A percentile compares a stretch with the other conserved stretches of the same genome.
Conservation (phyloP, 2,888 invertebrate species). For the Cataglyphis rosenhaueri region DNA sequence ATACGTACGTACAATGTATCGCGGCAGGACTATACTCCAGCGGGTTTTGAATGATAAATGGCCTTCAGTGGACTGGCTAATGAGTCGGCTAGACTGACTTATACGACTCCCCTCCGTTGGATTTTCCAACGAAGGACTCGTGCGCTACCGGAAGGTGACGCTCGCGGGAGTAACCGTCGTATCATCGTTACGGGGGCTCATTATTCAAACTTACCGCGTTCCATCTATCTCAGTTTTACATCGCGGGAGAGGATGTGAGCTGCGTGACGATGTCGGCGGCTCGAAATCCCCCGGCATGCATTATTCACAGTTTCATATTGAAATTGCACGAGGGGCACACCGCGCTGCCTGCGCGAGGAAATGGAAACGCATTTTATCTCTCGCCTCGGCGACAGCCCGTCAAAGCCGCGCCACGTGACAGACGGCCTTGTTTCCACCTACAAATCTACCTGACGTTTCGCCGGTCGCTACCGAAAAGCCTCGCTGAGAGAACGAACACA, state of each 20-base stretch:
- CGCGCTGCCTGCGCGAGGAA: constrained; percentile 68
- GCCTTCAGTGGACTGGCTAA: constrained; percentile 72
- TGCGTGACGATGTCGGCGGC: constrained; percentile 78
- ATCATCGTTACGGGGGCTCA: constrained; percentile 80
- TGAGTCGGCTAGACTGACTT: constrained; percentile 72
- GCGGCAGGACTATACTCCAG: constrained; percentile 49
- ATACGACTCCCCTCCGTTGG: constrained; percentile 56
- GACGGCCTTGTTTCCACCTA: constrained; percentile 58
- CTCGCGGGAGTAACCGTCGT: constrained; percentile 71
- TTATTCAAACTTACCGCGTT: constrained; percentile 83
- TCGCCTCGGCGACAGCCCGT: constrained; percentile 63
- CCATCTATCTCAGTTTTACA: constrained; percentile 83
- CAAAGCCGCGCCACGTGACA: constrained; percentile 59
- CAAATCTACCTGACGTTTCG: constrained; percentile 53
- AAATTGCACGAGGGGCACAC: constrained; percentile 77
- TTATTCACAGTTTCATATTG: constrained; percentile 82
- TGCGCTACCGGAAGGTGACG: constrained; percentile 53
- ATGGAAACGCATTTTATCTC: constrained; percentile 75
- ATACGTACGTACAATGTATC: constrained; percentile 49
- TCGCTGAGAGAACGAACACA: constrained; percentile 31
- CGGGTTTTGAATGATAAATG: constrained; percentile 73
- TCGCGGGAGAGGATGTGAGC: constrained; percentile 80
- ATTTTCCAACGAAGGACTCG: constrained; percentile 68
- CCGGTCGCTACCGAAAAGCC: constrained; percentile 45
- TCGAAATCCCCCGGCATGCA: constrained; percentile 79